These are phyloP conservation scores for Serrognathus titanus DNA, from an alignment of 2,888 invertebrate genomes.

Conservation along the genomic window DNA sequence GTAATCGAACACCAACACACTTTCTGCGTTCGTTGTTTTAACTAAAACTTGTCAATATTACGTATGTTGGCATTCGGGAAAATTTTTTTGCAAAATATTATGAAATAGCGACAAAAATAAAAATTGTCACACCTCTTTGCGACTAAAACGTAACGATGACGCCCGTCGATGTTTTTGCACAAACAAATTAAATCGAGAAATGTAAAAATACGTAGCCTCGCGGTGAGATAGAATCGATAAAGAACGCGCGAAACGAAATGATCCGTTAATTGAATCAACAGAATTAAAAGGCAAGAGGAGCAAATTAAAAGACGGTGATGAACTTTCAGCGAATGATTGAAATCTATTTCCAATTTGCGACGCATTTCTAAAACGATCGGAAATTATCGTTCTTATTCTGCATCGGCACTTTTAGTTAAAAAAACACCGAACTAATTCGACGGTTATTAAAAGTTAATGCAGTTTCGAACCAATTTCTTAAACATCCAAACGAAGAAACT, in stretches of 20 bases:
- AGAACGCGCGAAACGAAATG: slow-evolving; percentile 10
- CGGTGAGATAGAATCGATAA: too few relatives aligned
- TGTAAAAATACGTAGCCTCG: too few relatives aligned
- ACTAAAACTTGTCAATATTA: too few relatives aligned
- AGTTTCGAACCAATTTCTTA: neutral
- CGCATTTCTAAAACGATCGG: slow-evolving; percentile 44
- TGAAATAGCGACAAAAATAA: too few relatives aligned
- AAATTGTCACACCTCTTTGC: too few relatives aligned
- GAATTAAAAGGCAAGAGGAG: slow-evolving; percentile 32
- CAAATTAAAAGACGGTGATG: slow-evolving; percentile 36
- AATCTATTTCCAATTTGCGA: slow-evolving; percentile 42
- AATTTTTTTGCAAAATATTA: too few relatives aligned
- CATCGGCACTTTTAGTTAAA: neutral
- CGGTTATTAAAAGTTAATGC: neutral
- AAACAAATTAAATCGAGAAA: too few relatives aligned
- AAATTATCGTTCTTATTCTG: slow-evolving; percentile 40
- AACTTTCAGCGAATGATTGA: slow-evolving; percentile 25
- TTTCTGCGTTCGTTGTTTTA: too few relatives aligned
- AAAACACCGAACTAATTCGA: neutral
- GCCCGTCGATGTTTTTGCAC: too few relatives aligned
- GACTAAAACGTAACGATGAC: too few relatives aligned
- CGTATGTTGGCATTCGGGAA: too few relatives aligned
- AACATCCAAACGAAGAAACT: neutral
- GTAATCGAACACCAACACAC: too few relatives aligned
- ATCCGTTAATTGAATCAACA: slow-evolving; percentile 30